Evolutionary conservation across 2,797 vertebrate species (phyloP), one percentile per base, ranked within the genome.

Genomic region (Gymnoscopelus microlampas): DNA sequence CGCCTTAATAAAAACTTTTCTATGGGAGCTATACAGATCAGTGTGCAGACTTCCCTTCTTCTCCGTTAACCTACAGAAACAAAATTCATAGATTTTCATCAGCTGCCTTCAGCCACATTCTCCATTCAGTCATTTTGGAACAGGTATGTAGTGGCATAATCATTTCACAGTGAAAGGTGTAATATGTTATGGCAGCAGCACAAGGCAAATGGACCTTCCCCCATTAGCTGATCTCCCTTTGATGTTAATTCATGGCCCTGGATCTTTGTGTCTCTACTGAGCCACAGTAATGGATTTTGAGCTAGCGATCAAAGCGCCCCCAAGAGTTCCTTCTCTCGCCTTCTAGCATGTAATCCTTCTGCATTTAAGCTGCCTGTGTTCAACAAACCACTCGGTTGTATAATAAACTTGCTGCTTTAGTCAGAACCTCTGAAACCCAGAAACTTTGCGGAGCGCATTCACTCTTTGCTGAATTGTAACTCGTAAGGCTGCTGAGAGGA

Each of bases 191-290:
- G 49, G n/a, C 10, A 23, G 63, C 70, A 56, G 44, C 29, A 13
- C 19, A 69, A 13, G 23, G 35, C 61, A 50, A 24, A 66, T 14
- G 61, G 75, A 82, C 79, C 67, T 78, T 76, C 68, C 63, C 63
- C 73, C 73, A 78, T 87, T 83, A 81, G 79, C 70, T 53, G 60
- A 80, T 84, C 44, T 73, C 72, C 74, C 85, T 91, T 89, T 91
- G 87, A 92, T 88, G 91, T 87, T 80, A 84, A 86, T 85, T 85
- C 77, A 74, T 87, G 75, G 82, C 64, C 81, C 77, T 84, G 82
- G 75, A 86, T 82, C 75, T 83, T 67, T 76, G 76, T 76, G 84
- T 87, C 84, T 91, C 79, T 75, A 26, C 74, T 59, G 81, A 83
- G 76, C 75, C 74, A 73, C 60, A 70, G 79, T 88, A 87, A 88